Evolutionary conservation across 2,113 vertebrate genomes (phyloP).

Genomic region (Strix uralensis): DNA sequence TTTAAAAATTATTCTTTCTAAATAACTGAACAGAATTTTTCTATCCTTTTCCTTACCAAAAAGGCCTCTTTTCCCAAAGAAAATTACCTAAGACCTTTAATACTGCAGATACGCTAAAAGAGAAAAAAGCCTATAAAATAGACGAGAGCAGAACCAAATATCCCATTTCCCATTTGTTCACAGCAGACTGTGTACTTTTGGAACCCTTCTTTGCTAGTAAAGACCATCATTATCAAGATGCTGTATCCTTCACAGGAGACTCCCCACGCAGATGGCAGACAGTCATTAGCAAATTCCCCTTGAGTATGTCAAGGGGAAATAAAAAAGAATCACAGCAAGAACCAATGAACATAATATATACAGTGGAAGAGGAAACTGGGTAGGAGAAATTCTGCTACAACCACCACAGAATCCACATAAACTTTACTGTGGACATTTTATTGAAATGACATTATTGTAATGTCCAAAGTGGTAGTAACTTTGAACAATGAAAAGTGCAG

Average conservation of each 20-base stretch:
- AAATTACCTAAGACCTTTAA: not conserved
- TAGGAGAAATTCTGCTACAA: not conserved
- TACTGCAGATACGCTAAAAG: not conserved
- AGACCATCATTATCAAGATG: not conserved
- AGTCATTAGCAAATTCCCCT: not conserved
- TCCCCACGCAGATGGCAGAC: not conserved
- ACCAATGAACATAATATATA: not conserved
- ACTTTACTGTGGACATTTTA: not conserved
- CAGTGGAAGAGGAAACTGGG: not conserved
- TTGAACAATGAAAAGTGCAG: not conserved
- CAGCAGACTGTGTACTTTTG: not conserved
- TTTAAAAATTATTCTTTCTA: not conserved
- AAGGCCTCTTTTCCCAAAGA: not conserved
- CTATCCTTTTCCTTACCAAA: not conserved
- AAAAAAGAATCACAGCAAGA: not conserved
- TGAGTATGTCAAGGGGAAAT: not conserved
- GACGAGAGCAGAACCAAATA: not conserved
- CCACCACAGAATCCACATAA: not conserved
- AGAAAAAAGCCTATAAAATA: not conserved
- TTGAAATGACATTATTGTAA: not conserved
- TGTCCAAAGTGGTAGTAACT: not conserved
- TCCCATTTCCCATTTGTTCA: not conserved
- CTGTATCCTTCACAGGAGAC: not conserved
- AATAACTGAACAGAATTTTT: not conserved
- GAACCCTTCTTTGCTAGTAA: not conserved